Evolutionary conservation across 2,113 vertebrate genomes (phyloP), one percentile per base, ranked within the genome.

Genomic region (Oreotrochilus melanogaster): DNA sequence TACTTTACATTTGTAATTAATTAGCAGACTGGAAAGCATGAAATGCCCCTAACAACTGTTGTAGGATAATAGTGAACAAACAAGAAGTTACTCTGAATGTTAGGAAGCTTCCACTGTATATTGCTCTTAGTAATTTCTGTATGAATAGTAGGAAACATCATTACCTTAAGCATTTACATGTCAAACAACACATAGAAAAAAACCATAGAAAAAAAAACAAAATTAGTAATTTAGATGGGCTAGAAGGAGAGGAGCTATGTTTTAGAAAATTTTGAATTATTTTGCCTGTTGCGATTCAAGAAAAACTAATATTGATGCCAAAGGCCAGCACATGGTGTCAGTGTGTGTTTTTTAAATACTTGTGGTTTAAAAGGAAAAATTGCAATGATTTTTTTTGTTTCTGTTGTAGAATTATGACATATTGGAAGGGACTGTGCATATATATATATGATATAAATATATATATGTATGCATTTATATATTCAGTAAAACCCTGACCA

Each of bases 281-380:
- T 86, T 61, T 83, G 53, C 39, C 39, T 74, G 18, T 64, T 60
- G 25, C 48, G 31, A 80, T 90, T 89, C 22, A 53, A 87, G 31
- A n/a, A 81, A 2, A 25, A 43, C 28, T 78, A 57, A 33, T 78
- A 64, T 43, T 92, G 95, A 95, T 97, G 96, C 96, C 96, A 96
- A 97, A 96, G 75, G 53, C 96, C 96, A 78, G 54, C 24, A 2
- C 64, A 56, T 67, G 47, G 35, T 95, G 81, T 88, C 56, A 14
- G 60, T 78, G 75, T 95, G 81, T 93, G 69, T 31, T 88, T 93
- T 71, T 71, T 83, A 88, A 24, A 24, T 89, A 78, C 12, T 22
- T 31, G 60, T 60, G 43, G 67, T 64, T 81, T 64, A 43, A 75
- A 90, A 83, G 35, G 14, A 51, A 88, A 89, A 88, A 78, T 18